Evolutionary conservation across 2,888 invertebrate species (phyloP).

Genomic region (Tachina grossa): DNA sequence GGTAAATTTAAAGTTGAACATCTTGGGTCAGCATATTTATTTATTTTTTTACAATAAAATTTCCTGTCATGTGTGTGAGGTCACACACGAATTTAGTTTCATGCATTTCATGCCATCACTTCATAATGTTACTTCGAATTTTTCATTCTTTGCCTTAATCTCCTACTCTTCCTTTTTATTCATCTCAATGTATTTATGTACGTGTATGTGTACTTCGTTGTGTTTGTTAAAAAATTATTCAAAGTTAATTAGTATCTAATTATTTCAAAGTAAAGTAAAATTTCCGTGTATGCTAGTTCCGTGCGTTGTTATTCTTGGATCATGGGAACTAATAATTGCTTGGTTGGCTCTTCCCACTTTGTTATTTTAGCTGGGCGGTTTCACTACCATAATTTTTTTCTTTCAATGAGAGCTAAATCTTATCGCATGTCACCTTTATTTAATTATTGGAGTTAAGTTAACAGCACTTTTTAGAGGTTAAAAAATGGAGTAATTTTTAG

Average conservation of each 20-base stretch:
- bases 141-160: neutral
- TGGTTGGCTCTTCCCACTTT: too few species aligned
- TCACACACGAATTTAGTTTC: slow-evolving; percentile 74
- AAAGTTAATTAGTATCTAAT: neutral
- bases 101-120: slow-evolving; percentile 67
- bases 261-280: too few species aligned
- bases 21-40: slow-evolving; percentile 58
- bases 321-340: too few species aligned
- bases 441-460: too few species aligned
- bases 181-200: neutral
- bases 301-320: too few species aligned
- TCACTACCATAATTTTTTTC: too few species aligned
- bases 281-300: too few species aligned
- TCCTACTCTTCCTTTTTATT: neutral
- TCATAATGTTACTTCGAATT: slow-evolving; percentile 45
- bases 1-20: slow-evolving; percentile 44
- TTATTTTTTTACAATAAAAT: slow-evolving; percentile 72
- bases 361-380: too few species aligned
- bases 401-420: too few species aligned
- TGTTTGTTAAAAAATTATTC: slow-evolving; percentile 44
- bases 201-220: neutral
- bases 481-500: too few species aligned
- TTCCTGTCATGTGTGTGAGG: slow-evolving; percentile 77
- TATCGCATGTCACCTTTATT: too few species aligned
- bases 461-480: too few species aligned